Conservation (phyloP, 2,797 vertebrate species). For the Anisognathus igniventris region DNA sequence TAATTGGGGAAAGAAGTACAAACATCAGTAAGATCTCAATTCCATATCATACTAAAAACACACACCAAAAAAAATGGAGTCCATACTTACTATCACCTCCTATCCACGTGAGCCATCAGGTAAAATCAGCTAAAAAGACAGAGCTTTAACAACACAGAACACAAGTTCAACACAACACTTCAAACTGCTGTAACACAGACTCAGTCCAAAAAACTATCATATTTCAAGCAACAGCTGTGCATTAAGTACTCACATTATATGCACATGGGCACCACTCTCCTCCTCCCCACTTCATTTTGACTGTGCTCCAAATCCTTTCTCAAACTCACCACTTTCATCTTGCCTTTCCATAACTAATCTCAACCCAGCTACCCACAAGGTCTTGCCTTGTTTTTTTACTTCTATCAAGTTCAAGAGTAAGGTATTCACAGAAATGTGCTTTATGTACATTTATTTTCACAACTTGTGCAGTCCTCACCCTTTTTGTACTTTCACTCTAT, state of each 20-base stretch:
- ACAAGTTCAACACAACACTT: background rate
- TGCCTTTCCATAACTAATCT: background rate
- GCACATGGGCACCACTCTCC: background rate
- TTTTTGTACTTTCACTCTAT: background rate
- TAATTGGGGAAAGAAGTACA: background rate
- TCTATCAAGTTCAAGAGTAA: background rate
- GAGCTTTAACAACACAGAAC: background rate
- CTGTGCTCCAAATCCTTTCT: background rate
- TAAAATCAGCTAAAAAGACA: background rate
- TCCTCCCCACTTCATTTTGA: background rate
- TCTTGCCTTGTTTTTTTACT: background rate
- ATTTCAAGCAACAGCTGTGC: background rate
- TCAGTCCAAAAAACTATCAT: background rate
- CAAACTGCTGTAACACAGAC: background rate
- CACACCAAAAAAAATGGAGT: accelerated
- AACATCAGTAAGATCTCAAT: background rate
- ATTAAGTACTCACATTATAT: background rate
- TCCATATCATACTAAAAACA: background rate
- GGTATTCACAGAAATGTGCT: background rate
- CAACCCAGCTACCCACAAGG: background rate
- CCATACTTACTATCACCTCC: background rate
- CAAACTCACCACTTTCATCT: background rate
- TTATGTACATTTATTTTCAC: background rate
- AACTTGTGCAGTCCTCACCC: background rate
- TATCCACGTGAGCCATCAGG: background rate